These are phyloP conservation scores for Drosophila nigromelanica DNA, from an alignment of 1,140 invertebrate species.

Conservation along the genomic window DNA sequence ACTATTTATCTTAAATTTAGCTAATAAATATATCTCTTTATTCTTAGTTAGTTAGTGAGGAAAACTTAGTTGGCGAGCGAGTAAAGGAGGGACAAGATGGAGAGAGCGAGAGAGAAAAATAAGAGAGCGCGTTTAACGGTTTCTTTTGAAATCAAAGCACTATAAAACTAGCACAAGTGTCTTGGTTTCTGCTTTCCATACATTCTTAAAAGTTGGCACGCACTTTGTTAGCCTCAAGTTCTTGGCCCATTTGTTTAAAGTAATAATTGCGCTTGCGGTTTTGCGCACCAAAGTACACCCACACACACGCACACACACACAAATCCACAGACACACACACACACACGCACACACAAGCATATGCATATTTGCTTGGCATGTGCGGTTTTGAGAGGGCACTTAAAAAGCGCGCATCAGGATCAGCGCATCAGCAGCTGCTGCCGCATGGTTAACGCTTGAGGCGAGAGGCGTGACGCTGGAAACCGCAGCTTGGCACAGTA, in stretches of 20 bases:
- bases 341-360: background rate
- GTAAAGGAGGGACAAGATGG: background rate
- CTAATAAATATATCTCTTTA: no score
- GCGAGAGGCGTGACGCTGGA: conserved; percentile 40
- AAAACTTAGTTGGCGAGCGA: background rate
- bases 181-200: background rate
- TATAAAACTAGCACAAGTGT: background rate
- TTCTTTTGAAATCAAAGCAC: background rate
- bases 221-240: conserved; percentile 38
- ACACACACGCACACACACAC: conserved; percentile 3
- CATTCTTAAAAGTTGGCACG: conserved; percentile 24
- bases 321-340: conserved; percentile 11
- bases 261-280: conserved; percentile 69
- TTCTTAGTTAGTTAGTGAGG: no score
- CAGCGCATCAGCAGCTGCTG: conserved; percentile 40
- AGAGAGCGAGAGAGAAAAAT: background rate
- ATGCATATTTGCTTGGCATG: conserved; percentile 8
- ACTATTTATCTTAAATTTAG: no score
- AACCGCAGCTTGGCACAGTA: conserved; percentile 42
- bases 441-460: conserved; percentile 53
- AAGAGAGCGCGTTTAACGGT: background rate
- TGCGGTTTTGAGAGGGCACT: conserved; percentile 53
- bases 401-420: conserved; percentile 43
- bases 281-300: conserved; percentile 14
- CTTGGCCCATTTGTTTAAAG: conserved; percentile 60